Base-by-base conservation (phyloP, 2,888 invertebrate genomes). In the Osedax fenrisi region DNA sequence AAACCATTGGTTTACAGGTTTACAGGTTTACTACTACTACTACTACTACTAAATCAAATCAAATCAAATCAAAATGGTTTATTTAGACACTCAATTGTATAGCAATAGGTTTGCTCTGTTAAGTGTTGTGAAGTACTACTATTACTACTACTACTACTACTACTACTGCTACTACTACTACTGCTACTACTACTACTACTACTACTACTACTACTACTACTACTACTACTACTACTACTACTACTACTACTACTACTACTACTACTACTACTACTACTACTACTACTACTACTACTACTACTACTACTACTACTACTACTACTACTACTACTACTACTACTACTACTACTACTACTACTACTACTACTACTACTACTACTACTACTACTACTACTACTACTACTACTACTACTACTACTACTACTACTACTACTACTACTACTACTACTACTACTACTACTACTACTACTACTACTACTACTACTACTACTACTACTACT, bases 381-480 rank as follows among this genome's bases (percentile, higher is more conserved):
- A 17, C 56, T 56, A 17, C 56, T 56, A 17, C 56, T 56, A 17
- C 56, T 56, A 17, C 56, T 56, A 17, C 56, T 56, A 17, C 56
- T 56, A 17, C 56, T 56, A 17, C 56, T 56, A 17, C 56, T 56
- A 17, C 56, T 56, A 17, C 56, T 56, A 17, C 56, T 56, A 17
- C 56, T 56, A 17, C 56, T 56, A 17, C 56, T 56, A 17, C 56
- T 56, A 17, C 56, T 56, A 17, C 56, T 56, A 17, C 56, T 56
- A 17, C 56, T 56, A 17, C 56, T 56, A 17, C 56, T 56, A 17
- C 56, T 56, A 17, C 56, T 56, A 17, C 56, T 56, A 17, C 66
- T 72, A 66, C 66, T 72, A 66, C 66, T 72, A 66, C 66, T 72
- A 66, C 66, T 72, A 66, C 66, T 72, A 66, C 66, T 72, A 66